Conservation (phyloP, 2,113 vertebrate genomes). For the Stigmatopora nigra region DNA sequence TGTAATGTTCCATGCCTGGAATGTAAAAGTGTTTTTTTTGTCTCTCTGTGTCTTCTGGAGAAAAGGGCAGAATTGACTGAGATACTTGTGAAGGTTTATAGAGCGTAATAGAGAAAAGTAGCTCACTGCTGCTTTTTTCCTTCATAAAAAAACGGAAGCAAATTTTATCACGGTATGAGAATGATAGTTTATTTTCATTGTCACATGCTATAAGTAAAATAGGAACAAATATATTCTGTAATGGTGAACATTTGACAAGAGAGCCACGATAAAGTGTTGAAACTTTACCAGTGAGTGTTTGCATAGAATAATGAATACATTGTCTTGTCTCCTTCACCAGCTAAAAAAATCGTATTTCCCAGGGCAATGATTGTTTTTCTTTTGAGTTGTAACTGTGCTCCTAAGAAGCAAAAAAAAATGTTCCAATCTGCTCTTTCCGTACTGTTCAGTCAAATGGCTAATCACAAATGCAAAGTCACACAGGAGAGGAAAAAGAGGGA, state of each 20-base stretch:
- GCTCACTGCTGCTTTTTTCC: neutral
- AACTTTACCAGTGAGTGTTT: slow-evolving; percentile 26
- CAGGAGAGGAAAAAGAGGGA: slow-evolving; percentile 38
- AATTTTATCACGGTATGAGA: neutral
- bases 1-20: slow-evolving; percentile 1
- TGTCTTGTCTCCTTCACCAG: slow-evolving; percentile 16
- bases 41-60: neutral
- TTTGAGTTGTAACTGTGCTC: slow-evolving; percentile 4
- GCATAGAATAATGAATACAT: slow-evolving; percentile 8
- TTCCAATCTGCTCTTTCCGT: slow-evolving; percentile 42
- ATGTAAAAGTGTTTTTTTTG: neutral
- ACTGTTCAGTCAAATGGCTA: slow-evolving; percentile 24
- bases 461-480: slow-evolving; percentile 41
- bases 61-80: neutral
- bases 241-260: slow-evolving; percentile 18
- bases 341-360: slow-evolving; percentile 18
- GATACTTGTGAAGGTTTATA: slow-evolving; percentile 5
- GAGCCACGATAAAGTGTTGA: slow-evolving; percentile 8
- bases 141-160: neutral
- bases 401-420: slow-evolving; percentile 9
- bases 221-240: slow-evolving; percentile 4
- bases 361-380: slow-evolving; percentile 14
- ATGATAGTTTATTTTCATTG: neutral
- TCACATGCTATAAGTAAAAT: slow-evolving; percentile 1
- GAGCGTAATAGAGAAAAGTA: neutral